Base-by-base conservation (phyloP, 2,797 vertebrate species). In the Coregonus sp. region DNA sequence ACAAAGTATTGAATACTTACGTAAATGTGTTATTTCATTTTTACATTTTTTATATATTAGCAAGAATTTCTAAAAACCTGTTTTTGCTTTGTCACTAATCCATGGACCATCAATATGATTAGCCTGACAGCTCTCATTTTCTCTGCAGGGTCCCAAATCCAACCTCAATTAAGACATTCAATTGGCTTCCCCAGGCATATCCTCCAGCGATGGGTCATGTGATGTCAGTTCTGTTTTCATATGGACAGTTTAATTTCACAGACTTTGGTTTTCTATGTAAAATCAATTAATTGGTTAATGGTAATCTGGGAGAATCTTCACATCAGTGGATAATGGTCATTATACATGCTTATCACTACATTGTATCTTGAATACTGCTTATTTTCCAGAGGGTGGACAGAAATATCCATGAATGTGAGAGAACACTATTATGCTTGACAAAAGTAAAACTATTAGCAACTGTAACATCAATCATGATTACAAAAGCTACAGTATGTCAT, bases 211-310 rank as follows among this genome's bases (percentile, higher is more conserved):
- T 78, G 82, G 56, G 9, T 70, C 54, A 78, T 51, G 80, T 71
- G 14, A 18, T 7, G 78, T 81, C 82, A 78, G 5, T 71, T 47
- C 75, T 67, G 70, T 89, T 85, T 87, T 89, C 78, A 84, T 82
- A 79, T 75, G 20, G 83, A 88, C 86, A 86, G 84, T 91, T 92
- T 90, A 89, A 93, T 93, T 93, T 93, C 90, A 90, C 91, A 90
- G 86, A 72, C 86, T 87, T 86, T 84, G 80, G 81, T 85, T 92
- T 87, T 83, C 80, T 80, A 68, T 68, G 67, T 85, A 50, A 86
- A 85, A 82, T 77, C 73, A 59, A 25, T 56, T 72, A 83, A 83
- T 79, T 86, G 89, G 91, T 88, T 89, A 81, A 88, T 80, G 84
- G 78, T 70, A 80, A 85, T 82, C 71, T 1, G 68, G 84, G 7